Evolutionary conservation across 2,797 vertebrate species (phyloP), one percentile per base, ranked within the genome.

Genomic region (Poecilia wingei): DNA sequence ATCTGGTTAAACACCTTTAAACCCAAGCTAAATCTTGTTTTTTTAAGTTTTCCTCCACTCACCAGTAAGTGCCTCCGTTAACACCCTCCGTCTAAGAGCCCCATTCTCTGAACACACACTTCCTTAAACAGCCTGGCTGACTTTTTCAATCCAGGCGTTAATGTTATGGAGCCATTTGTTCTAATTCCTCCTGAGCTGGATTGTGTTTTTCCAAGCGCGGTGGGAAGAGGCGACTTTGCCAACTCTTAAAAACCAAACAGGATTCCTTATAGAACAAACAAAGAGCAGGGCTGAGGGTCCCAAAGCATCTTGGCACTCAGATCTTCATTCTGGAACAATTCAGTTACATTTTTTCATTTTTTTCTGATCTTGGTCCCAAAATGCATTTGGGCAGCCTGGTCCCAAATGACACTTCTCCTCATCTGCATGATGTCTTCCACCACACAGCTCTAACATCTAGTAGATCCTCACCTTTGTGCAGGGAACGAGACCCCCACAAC

Each of bases 361-460:
- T 46, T 49, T 41, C 79, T 14, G 82, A 93, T 91, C 89, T 92
- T 28, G 47, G 87, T 89, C 71, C 82, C 87, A 87, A 89, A 79
- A 92, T 90, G 89, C 72, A 82, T 91, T 76, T 53, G 76, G 88
- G 85, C 87, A 89, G 90, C 88, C 91, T 86, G 90, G 87, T 88
- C 91, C 83, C 82, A 90, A 87, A 90, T 91, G 92, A 92, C 90
- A 93, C 91, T 93, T 93, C 92, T 94, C 89, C 92, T 93, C 93
- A 90, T 93, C 84, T 94, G 94, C 94, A 95, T 94, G 94, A 93
- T 78, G 78, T 93, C 80, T 78, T 80, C 86, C 90, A 84, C 88
- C 80, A 85, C 86, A 82, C 83, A 66, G 79, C 86, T 92, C 86
- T 86, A 89, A 90, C 92, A 93, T 88, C 78, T 68, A 87, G 72